Evolutionary conservation across 2,113 vertebrate genomes (phyloP).

Genomic region (Semnornis frantzii): DNA sequence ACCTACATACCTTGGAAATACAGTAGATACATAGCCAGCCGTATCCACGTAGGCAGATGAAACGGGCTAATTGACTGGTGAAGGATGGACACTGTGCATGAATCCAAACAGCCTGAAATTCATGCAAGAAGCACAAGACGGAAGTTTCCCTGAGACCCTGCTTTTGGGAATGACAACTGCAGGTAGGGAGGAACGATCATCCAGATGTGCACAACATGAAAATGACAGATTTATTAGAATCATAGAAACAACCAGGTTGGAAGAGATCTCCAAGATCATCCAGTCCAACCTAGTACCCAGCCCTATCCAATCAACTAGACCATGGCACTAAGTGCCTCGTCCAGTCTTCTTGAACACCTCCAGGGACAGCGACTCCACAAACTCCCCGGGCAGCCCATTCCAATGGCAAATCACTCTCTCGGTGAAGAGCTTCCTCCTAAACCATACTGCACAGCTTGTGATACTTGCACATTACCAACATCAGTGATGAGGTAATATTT

Average conservation of each 20-base stretch:
- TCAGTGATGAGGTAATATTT: not conserved
- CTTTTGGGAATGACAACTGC: not conserved
- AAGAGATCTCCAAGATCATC: too few relatives aligned
- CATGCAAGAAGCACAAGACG: not conserved
- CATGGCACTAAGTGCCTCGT: too few relatives aligned
- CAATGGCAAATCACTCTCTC: too few relatives aligned
- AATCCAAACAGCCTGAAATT: constrained; percentile 26
- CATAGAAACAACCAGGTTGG: too few relatives aligned
- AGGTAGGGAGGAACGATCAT: not conserved
- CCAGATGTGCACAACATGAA: not conserved
- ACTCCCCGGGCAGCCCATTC: too few relatives aligned
- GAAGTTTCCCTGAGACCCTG: not conserved
- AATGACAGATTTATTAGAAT: not conserved
- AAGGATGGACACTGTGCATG: not conserved
- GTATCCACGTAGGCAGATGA: not conserved
- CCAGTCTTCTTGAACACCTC: too few relatives aligned
- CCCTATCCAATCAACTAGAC: too few relatives aligned
- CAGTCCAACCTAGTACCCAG: too few relatives aligned
- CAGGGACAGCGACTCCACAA: too few relatives aligned
- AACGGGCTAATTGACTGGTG: constrained; percentile 16
- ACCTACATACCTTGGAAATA: constrained; percentile 64
- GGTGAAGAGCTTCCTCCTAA: not conserved
- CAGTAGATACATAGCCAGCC: not conserved
- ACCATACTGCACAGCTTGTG: not conserved
- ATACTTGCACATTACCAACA: not conserved